Conservation (phyloP, 2,113 vertebrate species). For the Callipepla californica region DNA sequence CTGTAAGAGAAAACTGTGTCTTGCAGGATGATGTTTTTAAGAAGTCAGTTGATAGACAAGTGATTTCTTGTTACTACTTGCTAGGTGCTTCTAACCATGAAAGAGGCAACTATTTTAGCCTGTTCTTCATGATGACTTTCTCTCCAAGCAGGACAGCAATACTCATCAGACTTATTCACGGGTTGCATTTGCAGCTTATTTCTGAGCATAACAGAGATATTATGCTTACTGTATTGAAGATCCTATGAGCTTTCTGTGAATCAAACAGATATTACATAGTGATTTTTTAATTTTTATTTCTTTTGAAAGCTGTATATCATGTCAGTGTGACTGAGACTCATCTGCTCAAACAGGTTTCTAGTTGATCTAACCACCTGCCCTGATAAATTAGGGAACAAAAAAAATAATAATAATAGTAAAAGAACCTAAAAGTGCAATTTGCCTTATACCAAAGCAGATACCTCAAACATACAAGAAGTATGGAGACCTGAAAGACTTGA, state of each 20-base stretch:
- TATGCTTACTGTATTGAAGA: background rate
- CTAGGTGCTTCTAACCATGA: background rate
- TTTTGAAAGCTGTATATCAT: conserved; percentile 70
- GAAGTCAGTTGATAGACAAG: background rate
- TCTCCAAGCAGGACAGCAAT: background rate
- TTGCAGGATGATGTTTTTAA: background rate
- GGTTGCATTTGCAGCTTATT: background rate
- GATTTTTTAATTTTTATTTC: conserved; percentile 72
- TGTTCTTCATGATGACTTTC: background rate
- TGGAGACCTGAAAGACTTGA: conserved; percentile 57
- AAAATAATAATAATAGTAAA: background rate
- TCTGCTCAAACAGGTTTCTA: background rate
- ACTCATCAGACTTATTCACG: background rate
- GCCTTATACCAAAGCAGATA: background rate
- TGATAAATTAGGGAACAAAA: conserved; percentile 52
- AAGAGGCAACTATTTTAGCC: background rate
- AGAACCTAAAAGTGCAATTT: background rate
- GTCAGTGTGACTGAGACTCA: conserved; percentile 50
- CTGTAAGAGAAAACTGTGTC: background rate
- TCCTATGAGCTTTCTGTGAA: background rate
- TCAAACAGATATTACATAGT: conserved; percentile 48
- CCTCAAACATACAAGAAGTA: background rate
- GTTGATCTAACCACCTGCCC: conserved; percentile 15
- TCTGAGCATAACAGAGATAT: background rate
- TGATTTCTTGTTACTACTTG: background rate